Percentiles rank a stretch among this genome's conserved stretches.
These are phyloP conservation scores for Melanogrammus aeglefinus DNA, from an alignment of 2,797 vertebrate species.

Conservation along the genomic window DNA sequence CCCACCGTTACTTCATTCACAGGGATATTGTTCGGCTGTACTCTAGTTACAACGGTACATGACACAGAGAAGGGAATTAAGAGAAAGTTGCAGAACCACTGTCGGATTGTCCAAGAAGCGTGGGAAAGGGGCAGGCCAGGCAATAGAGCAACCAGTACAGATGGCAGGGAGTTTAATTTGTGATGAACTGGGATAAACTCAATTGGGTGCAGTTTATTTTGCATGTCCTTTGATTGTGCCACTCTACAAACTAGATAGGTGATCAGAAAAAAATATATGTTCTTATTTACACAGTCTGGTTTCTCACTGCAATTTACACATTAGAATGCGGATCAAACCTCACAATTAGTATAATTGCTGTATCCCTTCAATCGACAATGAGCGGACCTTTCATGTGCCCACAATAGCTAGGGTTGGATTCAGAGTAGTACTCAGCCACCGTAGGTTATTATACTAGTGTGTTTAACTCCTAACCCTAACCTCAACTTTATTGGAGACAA, in stretches of 20 bases:
- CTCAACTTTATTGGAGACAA: conserved; percentile 56
- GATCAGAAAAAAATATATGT: background rate
- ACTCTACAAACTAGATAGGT: background rate
- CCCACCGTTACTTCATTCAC: conserved; percentile 61
- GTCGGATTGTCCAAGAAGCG: conserved; percentile 64
- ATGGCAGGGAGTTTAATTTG: background rate
- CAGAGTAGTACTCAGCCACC: background rate
- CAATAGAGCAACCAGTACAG: conserved; percentile 21
- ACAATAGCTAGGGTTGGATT: background rate
- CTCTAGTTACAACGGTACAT: conserved; percentile 75
- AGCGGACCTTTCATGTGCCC: background rate
- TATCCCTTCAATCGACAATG: background rate
- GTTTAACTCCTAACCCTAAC: no score
- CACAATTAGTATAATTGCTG: background rate
- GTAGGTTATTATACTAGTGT: conserved; percentile 60
- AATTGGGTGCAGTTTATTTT: background rate
- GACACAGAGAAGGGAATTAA: conserved; percentile 70
- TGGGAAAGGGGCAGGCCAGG: conserved; percentile 76
- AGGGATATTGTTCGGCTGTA: conserved; percentile 52
- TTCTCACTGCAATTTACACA: background rate
- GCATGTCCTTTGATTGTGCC: background rate
- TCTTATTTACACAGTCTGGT: background rate
- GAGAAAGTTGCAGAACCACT: conserved; percentile 60
- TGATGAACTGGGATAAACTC: background rate
- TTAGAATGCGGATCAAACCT: background rate